Evolutionary conservation across 2,113 vertebrate genomes (phyloP), one percentile per base, ranked within the genome.

Genomic region (Osmerus eperlanus): DNA sequence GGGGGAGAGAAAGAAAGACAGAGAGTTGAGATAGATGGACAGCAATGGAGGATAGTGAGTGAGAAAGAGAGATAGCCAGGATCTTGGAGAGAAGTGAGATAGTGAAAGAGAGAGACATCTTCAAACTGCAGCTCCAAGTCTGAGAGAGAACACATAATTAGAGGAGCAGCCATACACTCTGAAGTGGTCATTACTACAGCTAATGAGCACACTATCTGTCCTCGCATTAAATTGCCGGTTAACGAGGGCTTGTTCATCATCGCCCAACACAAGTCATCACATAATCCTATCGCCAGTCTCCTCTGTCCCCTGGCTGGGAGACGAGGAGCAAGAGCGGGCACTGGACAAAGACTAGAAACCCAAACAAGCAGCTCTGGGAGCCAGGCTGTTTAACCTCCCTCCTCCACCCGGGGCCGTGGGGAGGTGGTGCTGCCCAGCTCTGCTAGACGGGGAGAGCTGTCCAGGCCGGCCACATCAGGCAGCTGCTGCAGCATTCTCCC

Each of bases 181-280:
- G 84, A 87, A 91, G 87, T 83, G 88, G 88, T 91, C 90, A 89
- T 93, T 91, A 91, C 85, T 86, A 81, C 75, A 83, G 86, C 87
- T 92, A 92, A 93, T 92, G 91, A 91, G 86, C 15, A 65, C 60
- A 65, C 90, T 90, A 91, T 93, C 91, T 88, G 85, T 83, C 83
- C 80, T 19, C 78, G 83, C 88, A 89, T 91, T 93, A 90, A 89
- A 89, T 86, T 72, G 83, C 79, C 76, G 21, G 70, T 86, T 92
- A 92, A 92, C 86, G 90, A 91, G 89, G 75, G 85, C 88, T 90
- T 92, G 91, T 93, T 92, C 90, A 93, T 93, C 91, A 90, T 90
- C 83, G 69, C 59, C 70, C 70, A 87, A 88, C 83, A 88, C 86
- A 85, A 88, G 87, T 84, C 87, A 89, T 82, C 74, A 25, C 78